phyloP scores from a whole-genome alignment of 37 sponge, comb jelly and placozoan species.

The Halisarca cf. caerulea region DNA sequence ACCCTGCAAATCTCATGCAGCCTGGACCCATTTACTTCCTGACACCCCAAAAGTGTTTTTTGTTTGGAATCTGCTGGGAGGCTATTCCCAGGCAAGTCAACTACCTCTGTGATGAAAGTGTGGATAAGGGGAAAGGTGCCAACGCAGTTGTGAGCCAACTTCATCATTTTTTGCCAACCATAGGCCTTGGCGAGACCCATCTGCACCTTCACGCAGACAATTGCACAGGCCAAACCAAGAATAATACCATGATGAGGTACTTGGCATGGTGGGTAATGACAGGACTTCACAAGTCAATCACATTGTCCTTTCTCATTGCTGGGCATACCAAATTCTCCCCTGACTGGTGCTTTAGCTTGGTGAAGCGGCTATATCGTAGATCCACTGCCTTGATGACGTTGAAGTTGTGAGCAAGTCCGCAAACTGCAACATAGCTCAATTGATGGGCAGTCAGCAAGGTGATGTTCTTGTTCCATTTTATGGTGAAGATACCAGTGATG shows the following conservation, averaged over 20 bases:
- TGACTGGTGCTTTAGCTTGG: constrained; percentile 2
- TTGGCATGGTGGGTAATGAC: not conserved
- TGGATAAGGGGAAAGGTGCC: constrained; percentile 20
- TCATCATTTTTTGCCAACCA: constrained; percentile 23
- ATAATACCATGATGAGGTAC: not conserved
- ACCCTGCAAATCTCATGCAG: constrained; percentile 28
- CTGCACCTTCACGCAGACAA: not conserved
- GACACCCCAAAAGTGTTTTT: not conserved
- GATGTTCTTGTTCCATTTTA: not conserved
- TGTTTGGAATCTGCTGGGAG: constrained; percentile 42
- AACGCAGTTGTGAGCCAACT: constrained; percentile 24
- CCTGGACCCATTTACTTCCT: constrained; percentile 28
- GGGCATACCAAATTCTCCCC: constrained; percentile 8
- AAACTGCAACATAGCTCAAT: not conserved
- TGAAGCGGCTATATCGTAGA: not conserved
- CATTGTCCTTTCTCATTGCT: not conserved
- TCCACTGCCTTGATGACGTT: not conserved
- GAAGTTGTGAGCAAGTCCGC: not conserved
- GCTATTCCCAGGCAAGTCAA: constrained; percentile 16
- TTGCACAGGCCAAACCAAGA: not conserved
- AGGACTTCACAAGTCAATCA: not conserved
- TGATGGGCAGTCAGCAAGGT: not conserved
- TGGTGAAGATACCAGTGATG: too few relatives aligned
- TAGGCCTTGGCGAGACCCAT: constrained; percentile 1
- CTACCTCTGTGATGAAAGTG: constrained; percentile 25